These are phyloP conservation scores for Eueides isabella DNA, from an alignment of 1,140 invertebrate species.

Conservation along the genomic window DNA sequence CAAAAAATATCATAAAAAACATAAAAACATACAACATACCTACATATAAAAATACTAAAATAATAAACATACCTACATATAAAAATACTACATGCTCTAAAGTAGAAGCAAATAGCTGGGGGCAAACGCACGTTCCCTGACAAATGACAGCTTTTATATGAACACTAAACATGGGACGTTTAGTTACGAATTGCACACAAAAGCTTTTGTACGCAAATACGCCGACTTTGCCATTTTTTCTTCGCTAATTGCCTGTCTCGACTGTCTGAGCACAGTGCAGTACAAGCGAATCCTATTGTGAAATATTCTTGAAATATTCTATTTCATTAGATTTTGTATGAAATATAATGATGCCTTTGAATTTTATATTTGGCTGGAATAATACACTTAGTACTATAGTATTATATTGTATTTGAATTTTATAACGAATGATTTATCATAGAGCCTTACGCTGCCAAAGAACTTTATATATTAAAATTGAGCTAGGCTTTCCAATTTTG, in stretches of 20 bases:
- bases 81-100: neutral
- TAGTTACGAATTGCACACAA: slow-evolving; percentile 28
- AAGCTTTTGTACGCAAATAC: slow-evolving; percentile 29
- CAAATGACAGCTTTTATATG: slow-evolving; percentile 30
- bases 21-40: no score
- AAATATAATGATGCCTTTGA: neutral
- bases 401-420: neutral
- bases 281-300: neutral
- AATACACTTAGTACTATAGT: neutral
- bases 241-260: slow-evolving; percentile 28
- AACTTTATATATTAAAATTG: neutral
- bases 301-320: slow-evolving; percentile 7
- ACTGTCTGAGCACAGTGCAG: slow-evolving; percentile 13
- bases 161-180: slow-evolving; percentile 28
- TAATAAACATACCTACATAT: neutral
- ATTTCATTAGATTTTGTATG: slow-evolving; percentile 6
- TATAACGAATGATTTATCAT: neutral
- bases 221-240: slow-evolving; percentile 20
- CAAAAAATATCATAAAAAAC: no score
- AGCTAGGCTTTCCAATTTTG: neutral
- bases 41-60: neutral
- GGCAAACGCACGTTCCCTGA: slow-evolving; percentile 31
- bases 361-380: neutral
- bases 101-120: slow-evolving; percentile 22
- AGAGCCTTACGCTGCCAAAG: neutral